Evolutionary conservation across 2,113 vertebrate genomes (phyloP).

Genomic region (Gyps fulvus): DNA sequence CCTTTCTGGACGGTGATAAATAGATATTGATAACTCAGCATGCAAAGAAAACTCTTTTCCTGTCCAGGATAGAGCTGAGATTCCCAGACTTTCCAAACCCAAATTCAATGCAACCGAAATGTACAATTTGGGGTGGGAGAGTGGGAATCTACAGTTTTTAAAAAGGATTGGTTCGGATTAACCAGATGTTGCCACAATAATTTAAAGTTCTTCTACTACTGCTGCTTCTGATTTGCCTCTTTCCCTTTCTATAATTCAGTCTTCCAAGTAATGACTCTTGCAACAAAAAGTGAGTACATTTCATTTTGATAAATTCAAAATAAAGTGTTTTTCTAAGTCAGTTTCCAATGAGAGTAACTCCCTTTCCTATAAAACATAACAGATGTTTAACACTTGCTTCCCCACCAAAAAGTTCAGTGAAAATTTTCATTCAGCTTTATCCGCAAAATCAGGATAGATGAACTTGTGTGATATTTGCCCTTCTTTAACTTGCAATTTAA

Average conservation of each 20-base stretch:
- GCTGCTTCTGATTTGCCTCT: not conserved
- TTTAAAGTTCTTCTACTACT: not conserved
- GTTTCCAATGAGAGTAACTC: not conserved
- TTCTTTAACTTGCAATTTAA: not conserved
- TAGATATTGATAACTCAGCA: not conserved
- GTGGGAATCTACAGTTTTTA: not conserved
- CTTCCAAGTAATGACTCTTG: not conserved
- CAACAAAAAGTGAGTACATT: not conserved
- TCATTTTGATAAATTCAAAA: not conserved
- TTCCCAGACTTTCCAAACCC: not conserved
- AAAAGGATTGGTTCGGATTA: not conserved
- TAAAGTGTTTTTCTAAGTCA: not conserved
- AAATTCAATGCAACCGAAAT: not conserved
- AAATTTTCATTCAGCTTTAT: not conserved
- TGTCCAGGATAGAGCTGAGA: not conserved
- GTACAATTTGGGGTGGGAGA: not conserved
- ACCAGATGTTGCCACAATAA: not conserved
- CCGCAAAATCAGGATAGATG: not conserved
- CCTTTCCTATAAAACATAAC: not conserved
- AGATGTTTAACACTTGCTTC: not conserved
- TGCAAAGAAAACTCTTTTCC: not conserved
- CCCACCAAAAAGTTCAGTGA: not conserved
- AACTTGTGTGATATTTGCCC: not conserved
- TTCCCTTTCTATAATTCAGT: not conserved
- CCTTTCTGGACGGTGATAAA: not conserved